A percentile compares a stretch with the other conserved stretches of the same genome.
phyloP scores from a whole-genome alignment of 2,797 vertebrate genomes.

The Pangasius djambal region DNA sequence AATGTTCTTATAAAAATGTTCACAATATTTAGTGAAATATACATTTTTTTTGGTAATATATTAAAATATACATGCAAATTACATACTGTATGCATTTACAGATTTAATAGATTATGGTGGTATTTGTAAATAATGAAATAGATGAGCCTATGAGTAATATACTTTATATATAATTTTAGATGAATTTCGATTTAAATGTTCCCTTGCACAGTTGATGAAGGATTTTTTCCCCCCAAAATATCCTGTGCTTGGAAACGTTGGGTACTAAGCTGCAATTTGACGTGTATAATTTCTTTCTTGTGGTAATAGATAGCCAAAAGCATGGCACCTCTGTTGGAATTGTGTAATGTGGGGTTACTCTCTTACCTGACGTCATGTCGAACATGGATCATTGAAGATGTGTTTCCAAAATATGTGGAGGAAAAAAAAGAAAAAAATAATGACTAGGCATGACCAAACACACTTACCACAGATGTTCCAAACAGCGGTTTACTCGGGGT shows the following conservation, averaged over 20 bases:
- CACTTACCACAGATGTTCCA: constrained; percentile 21
- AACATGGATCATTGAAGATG: constrained; percentile 26
- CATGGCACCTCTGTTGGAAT: constrained; percentile 5
- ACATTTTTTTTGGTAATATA: background rate
- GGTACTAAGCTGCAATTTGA: background rate
- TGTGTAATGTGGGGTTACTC: constrained; percentile 4
- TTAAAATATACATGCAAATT: background rate
- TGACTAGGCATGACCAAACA: constrained; percentile 8
- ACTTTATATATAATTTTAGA: background rate
- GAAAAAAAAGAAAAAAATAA: background rate
- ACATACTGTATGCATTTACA: background rate
- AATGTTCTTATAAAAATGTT: background rate
- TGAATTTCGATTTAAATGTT: background rate
- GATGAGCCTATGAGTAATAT: background rate
- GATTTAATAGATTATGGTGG: background rate
- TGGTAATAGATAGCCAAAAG: background rate
- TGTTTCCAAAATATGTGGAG: constrained; percentile 12
- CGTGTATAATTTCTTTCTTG: background rate
- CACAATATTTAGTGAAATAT: background rate
- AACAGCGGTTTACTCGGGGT: constrained; percentile 9
- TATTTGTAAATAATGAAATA: background rate
- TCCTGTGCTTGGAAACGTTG: background rate
- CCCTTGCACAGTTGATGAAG: background rate
- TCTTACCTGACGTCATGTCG: constrained; percentile 6
- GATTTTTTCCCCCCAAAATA: background rate